Percentiles rank a stretch among this genome's conserved stretches.
phyloP scores from a whole-genome alignment of 2,888 invertebrate genomes.

The Stomorhina lunata region DNA sequence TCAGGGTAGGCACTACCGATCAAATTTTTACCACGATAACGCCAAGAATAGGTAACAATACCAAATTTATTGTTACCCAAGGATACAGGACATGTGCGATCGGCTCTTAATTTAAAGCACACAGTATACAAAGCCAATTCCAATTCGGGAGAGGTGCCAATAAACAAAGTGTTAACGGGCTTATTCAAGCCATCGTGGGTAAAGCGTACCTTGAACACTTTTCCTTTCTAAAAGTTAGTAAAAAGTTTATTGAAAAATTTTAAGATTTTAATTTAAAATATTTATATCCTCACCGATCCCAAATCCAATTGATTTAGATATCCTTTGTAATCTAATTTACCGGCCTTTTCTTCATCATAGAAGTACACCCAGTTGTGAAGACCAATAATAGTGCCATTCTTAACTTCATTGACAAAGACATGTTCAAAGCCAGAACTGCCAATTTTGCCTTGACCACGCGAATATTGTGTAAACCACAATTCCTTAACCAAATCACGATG shows the following conservation, averaged over 20 bases:
- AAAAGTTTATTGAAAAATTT: not conserved
- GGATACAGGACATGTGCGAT: conserved; percentile 87
- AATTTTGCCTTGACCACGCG: conserved; percentile 87
- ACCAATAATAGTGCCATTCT: conserved; percentile 88
- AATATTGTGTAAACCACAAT: conserved; percentile 91
- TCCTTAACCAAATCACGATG: conserved; percentile 87
- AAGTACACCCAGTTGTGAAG: conserved; percentile 96
- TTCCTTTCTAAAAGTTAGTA: conserved; percentile 84
- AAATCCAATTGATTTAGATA: conserved; percentile 87
- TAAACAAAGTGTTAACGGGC: conserved; percentile 88
- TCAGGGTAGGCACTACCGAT: conserved; percentile 92
- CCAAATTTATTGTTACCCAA: conserved; percentile 86
- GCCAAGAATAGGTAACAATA: conserved; percentile 87
- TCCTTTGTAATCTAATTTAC: conserved; percentile 88
- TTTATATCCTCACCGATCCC: conserved; percentile 83
- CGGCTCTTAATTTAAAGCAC: conserved; percentile 89
- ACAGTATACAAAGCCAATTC: conserved; percentile 94
- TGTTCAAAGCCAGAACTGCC: conserved; percentile 97
- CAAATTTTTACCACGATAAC: conserved; percentile 88
- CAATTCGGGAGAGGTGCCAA: conserved; percentile 94
- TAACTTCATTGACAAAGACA: conserved; percentile 93
- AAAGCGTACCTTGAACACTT: conserved; percentile 86
- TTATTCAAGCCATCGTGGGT: conserved; percentile 86
- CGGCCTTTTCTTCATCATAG: conserved; percentile 86
- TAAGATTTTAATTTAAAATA: not conserved